Conservation (phyloP, 2,888 invertebrate genomes). For the Pelosia muscerda region DNA sequence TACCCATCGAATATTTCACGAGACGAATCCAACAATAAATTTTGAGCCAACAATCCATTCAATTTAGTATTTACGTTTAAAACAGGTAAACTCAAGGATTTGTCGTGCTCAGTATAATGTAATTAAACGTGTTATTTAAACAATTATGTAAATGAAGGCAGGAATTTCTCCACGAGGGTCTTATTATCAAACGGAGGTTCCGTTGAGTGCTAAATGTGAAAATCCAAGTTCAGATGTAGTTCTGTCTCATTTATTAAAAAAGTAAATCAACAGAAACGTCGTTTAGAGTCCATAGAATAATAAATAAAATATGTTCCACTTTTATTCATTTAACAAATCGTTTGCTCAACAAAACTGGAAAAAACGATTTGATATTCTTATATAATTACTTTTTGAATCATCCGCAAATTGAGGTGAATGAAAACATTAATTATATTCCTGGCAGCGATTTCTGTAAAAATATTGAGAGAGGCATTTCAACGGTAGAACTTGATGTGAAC, state of each 20-base stretch:
- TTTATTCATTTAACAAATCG: constrained; percentile 4
- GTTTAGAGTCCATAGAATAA: background rate
- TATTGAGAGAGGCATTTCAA: constrained; percentile 13
- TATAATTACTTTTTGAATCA: constrained; percentile 26
- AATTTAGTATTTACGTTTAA: constrained; percentile 57
- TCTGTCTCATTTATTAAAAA: too few relatives aligned
- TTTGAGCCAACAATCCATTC: constrained; percentile 46
- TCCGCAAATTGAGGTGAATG: constrained; percentile 9
- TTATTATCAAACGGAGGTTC: constrained; percentile 64
- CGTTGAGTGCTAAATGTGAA: constrained; percentile 27
- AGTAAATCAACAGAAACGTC: too few relatives aligned
- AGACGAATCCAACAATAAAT: constrained; percentile 40
- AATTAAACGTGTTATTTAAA: constrained; percentile 73
- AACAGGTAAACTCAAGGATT: constrained; percentile 62
- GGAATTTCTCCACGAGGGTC: constrained; percentile 64
- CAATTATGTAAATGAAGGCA: constrained; percentile 71
- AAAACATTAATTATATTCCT: constrained; percentile 18
- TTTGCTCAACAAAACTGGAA: constrained; percentile 13
- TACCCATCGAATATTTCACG: constrained; percentile 34
- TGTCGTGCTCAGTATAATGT: constrained; percentile 62
- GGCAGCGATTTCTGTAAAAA: constrained; percentile 19
- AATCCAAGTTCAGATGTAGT: background rate
- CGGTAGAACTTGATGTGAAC: background rate
- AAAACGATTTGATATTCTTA: constrained; percentile 12
- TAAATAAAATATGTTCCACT: too few relatives aligned